These are phyloP conservation scores for Chymomyza caudatula DNA, from an alignment of 2,888 invertebrate species.

Conservation along the genomic window DNA sequence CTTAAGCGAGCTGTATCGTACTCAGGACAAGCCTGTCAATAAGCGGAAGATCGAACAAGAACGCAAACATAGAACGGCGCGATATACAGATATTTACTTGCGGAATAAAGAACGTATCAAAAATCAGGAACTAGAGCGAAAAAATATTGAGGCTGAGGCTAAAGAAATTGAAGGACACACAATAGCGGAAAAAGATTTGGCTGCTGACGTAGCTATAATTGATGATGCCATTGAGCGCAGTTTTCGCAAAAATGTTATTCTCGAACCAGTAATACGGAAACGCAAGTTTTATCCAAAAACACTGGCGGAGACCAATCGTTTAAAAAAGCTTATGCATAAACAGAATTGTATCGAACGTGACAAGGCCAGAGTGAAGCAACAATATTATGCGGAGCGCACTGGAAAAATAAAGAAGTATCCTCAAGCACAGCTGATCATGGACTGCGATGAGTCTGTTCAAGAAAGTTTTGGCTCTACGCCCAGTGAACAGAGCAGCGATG, in stretches of 20 bases:
- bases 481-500: conserved; percentile 73
- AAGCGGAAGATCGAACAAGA: conserved; percentile 53
- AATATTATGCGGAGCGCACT: conserved; percentile 56
- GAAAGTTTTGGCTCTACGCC: conserved; percentile 41
- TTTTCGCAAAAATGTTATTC: conserved; percentile 50
- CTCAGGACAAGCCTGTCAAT: conserved; percentile 65
- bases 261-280: conserved; percentile 45
- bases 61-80: conserved; percentile 45
- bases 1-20: conserved; percentile 61
- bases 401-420: conserved; percentile 59
- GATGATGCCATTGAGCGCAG: conserved; percentile 61
- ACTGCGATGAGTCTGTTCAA: conserved; percentile 52
- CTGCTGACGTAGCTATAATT: conserved; percentile 47
- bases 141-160: conserved; percentile 17
- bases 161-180: conserved; percentile 41
- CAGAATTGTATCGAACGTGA: conserved; percentile 65
- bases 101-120: conserved; percentile 42
- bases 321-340: conserved; percentile 61
- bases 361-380: conserved; percentile 56
- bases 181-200: conserved; percentile 57
- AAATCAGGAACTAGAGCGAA: conserved; percentile 19
- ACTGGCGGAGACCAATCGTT: conserved; percentile 62
- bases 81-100: conserved; percentile 71
- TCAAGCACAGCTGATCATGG: conserved; percentile 56
- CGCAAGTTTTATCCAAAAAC: conserved; percentile 70